Percentiles rank a stretch among this genome's conserved stretches.
Evolutionary conservation across 2,797 vertebrate species (phyloP).

Genomic region (Poeciliopsis gracilis): DNA sequence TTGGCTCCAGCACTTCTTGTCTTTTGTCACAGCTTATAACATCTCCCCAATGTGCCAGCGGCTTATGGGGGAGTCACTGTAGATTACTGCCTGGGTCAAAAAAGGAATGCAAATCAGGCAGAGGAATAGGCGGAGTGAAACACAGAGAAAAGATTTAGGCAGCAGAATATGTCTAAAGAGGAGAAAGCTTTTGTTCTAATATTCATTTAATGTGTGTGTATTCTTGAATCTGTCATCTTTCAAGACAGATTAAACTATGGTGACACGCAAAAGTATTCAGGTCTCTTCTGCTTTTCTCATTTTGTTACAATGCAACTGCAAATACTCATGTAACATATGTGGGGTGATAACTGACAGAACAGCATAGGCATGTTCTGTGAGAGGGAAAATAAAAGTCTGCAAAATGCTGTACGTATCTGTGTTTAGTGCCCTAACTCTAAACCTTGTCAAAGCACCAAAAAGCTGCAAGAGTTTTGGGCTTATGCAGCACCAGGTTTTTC

Average conservation of each 20-base stretch:
- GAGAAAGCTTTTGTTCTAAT: neutral
- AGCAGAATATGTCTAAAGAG: slow-evolving; percentile 20
- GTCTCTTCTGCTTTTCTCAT: neutral
- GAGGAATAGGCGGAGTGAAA: slow-evolving; percentile 58
- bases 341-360: neutral
- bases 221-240: neutral
- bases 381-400: neutral
- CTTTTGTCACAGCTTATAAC: slow-evolving; percentile 77
- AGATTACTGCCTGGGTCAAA: slow-evolving; percentile 76
- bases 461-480: neutral
- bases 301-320: neutral
- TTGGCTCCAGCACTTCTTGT: slow-evolving; percentile 65
- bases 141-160: slow-evolving; percentile 23
- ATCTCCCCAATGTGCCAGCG: slow-evolving; percentile 71
- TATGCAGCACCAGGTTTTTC: neutral
- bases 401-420: neutral
- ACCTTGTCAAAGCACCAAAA: neutral
- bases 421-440: neutral
- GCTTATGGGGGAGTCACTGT: slow-evolving; percentile 76
- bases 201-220: neutral
- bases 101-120: slow-evolving; percentile 71
- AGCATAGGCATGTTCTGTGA: neutral
- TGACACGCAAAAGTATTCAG: neutral
- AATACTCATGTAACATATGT: neutral
- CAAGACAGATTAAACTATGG: neutral